Base-by-base conservation (phyloP, 2,113 vertebrate genomes). In the Toxotes jaculatrix region DNA sequence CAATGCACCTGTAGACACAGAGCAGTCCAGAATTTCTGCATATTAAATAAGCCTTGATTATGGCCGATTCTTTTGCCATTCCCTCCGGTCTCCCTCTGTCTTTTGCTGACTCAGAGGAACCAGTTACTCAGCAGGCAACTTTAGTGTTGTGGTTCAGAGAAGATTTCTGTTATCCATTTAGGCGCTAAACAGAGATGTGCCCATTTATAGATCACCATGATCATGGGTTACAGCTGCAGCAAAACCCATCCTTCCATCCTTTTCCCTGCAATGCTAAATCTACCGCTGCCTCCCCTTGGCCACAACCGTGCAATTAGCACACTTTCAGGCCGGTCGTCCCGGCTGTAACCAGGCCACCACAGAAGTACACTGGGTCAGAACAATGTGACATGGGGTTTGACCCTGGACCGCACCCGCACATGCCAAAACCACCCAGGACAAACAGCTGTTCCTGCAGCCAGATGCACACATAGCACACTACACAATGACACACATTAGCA, bases 291-390 rank as follows among this genome's bases (percentile, higher is more conserved):
- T 88, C 83, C 83, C 62, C 66, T 62, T 4, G 34, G 73, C 86
- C 93, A 85, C 91, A 93, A 84, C 27, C 91, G 5, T 93, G 69
- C 85, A 90, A 91, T 94, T 90, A 87, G 79, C 91, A 89, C 93
- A 88, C 92, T 79, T 82, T 86, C 87, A 72, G 82, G 80, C 87
- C 75, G n/a, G 65, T 64, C 60, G 55, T 74, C 83, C 68, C 67
- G 69, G 77, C 88, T 82, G 77, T 73, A 71, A 85, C 70, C 86
- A 51, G 77, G 79, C 87, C 85, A 87, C 93, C 91, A 1, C 88
- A 90, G 82, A 23, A 78, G 74, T 38, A 82, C 76, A 75, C 77
- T 79, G 73, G 88, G 87, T 93, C 87, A 83, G 57, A 83, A 89
- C 91, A 87, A 89, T 87, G 87, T 82, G 89, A 91, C 82, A 85